Conservation (phyloP, 2,888 invertebrate genomes). For the Drosophila mercatorum region DNA sequence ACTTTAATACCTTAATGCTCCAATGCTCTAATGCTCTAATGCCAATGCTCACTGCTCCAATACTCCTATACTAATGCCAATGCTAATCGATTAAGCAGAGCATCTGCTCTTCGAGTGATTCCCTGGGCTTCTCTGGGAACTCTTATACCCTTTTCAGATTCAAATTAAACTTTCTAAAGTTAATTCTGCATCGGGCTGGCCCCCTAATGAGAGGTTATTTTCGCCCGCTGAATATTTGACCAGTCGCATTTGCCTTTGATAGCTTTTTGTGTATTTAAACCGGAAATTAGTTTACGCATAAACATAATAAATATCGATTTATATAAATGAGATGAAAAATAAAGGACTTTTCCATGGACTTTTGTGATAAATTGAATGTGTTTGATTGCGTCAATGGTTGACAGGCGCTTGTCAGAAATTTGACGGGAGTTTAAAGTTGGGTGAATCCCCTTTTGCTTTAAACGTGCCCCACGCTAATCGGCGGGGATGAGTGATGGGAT, state of each 20-base stretch:
- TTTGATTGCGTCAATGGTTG: conserved; percentile 25
- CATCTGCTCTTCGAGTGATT: background rate
- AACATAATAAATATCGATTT: background rate
- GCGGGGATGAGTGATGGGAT: conserved; percentile 36
- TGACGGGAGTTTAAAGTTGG: conserved; percentile 38
- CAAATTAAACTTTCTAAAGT: conserved; percentile 32
- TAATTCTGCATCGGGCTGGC: background rate
- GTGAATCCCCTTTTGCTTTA: conserved; percentile 4
- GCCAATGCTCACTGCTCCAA: background rate
- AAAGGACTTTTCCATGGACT: background rate
- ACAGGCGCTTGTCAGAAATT: conserved; percentile 40
- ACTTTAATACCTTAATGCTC: too few relatives aligned
- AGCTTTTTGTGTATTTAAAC: background rate
- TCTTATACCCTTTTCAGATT: background rate
- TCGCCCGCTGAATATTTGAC: conserved; percentile 6
- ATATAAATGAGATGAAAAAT: conserved; percentile 4
- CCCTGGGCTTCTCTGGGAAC: too few relatives aligned
- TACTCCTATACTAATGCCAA: too few relatives aligned
- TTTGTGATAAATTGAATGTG: conserved; percentile 24
- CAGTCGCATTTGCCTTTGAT: background rate
- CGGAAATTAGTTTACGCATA: conserved; percentile 21
- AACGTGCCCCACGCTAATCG: conserved; percentile 11
- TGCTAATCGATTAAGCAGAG: background rate
- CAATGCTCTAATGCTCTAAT: background rate
- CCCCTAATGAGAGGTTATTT: conserved; percentile 12